These are phyloP conservation scores for Eurytoma californica DNA, from an alignment of 2,888 invertebrate genomes.

Conservation along the genomic window DNA sequence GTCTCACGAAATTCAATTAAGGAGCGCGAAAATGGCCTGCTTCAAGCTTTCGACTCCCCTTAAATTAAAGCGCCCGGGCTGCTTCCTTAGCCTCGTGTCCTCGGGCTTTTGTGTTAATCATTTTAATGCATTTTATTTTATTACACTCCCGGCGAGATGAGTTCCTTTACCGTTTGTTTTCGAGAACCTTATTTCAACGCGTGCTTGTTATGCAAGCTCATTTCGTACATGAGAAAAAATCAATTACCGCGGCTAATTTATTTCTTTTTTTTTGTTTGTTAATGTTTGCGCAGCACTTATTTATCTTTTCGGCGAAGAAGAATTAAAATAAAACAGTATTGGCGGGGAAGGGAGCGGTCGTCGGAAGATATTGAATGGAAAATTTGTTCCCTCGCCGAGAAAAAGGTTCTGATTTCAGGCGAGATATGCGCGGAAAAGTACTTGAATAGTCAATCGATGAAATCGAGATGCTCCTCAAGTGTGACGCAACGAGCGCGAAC, in stretches of 20 bases:
- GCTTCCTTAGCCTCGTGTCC: not conserved
- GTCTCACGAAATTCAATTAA: slow-evolving; percentile 45
- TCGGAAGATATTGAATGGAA: not conserved
- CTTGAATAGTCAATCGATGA: slow-evolving; percentile 6
- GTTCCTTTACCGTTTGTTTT: not conserved
- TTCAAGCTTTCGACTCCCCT: not conserved
- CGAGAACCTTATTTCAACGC: not conserved
- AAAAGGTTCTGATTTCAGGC: slow-evolving; percentile 4
- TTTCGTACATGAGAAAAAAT: not conserved
- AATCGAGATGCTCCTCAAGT: not conserved
- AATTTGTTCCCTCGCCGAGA: slow-evolving; percentile 9
- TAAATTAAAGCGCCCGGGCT: slow-evolving; percentile 6
- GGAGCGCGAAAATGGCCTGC: slow-evolving; percentile 14
- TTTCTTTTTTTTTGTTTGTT: too few relatives aligned
- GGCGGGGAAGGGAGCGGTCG: too few relatives aligned
- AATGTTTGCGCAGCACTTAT: too few relatives aligned
- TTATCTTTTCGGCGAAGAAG: too few relatives aligned
- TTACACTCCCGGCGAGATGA: not conserved
- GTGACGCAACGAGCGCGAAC: slow-evolving; percentile 1
- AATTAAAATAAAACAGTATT: too few relatives aligned
- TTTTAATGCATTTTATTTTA: slow-evolving; percentile 6
- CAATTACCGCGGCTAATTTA: not conserved
- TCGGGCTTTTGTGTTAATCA: slow-evolving; percentile 7
- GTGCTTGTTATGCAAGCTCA: not conserved
- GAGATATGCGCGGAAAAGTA: slow-evolving; percentile 4